phyloP scores from a whole-genome alignment of 2,888 invertebrate species.

The Thecocarcelia acutangulata region DNA sequence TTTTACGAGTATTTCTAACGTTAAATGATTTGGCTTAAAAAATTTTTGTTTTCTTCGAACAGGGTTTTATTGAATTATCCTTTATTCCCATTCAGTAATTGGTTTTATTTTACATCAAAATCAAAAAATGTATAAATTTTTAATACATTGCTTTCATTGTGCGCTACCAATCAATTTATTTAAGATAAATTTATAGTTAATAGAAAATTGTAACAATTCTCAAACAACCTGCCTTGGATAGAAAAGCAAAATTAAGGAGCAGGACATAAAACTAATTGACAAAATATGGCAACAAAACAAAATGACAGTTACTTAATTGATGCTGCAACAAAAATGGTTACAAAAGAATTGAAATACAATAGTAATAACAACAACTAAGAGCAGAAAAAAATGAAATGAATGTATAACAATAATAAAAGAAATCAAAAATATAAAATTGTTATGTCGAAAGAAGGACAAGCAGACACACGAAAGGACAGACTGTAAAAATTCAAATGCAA shows the following conservation, averaged over 20 bases:
- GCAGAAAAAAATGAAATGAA: conserved; percentile 26
- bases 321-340: conserved; percentile 37
- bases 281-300: conserved; percentile 67
- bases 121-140: no score
- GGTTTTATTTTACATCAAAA: no score
- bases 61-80: no score
- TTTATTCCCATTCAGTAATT: no score
- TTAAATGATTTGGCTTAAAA: no score
- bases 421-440: conserved; percentile 43
- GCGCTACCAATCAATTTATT: conserved; percentile 50
- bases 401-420: conserved; percentile 45
- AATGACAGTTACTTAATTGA: conserved; percentile 69
- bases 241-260: conserved; percentile 1
- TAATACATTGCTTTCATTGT: conserved; percentile 16
- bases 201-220: conserved; percentile 39
- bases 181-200: conserved; percentile 27
- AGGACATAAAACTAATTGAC: conserved; percentile 63
- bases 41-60: no score
- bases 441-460: not conserved
- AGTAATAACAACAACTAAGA: conserved; percentile 25
- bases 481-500: conserved; percentile 1
- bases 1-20: no score
- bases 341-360: conserved; percentile 23
- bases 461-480: not conserved
- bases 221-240: conserved; percentile 6